Evolutionary conservation across 2,113 vertebrate genomes (phyloP).

Genomic region (Peromyscus maniculatus): DNA sequence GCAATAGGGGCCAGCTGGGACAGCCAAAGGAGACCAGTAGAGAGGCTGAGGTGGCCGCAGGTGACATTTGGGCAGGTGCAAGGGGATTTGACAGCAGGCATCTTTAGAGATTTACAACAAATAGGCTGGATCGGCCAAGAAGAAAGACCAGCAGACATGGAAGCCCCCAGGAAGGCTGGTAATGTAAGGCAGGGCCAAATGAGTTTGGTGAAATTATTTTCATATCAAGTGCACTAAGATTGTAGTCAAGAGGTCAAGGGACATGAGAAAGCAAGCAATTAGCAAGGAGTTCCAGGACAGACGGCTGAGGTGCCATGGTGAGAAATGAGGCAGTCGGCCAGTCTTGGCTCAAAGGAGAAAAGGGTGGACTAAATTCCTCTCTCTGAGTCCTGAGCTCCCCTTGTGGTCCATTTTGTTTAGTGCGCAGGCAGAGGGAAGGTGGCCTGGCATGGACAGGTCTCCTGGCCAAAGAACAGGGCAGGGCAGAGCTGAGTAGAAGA

Average conservation of each 20-base stretch:
- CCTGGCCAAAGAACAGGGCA: not conserved
- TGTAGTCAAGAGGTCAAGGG: not conserved
- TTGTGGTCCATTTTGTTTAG: accelerated
- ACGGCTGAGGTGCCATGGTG: accelerated
- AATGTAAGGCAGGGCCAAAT: not conserved
- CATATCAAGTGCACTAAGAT: not conserved
- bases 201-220: not conserved
- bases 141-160: not conserved
- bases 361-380: too few relatives aligned
- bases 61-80: not conserved
- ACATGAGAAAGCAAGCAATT: not conserved
- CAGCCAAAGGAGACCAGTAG: not conserved
- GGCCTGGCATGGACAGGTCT: not conserved
- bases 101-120: not conserved
- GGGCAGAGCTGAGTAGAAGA: not conserved
- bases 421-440: not conserved
- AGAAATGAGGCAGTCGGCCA: not conserved
- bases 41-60: not conserved
- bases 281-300: not conserved
- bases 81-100: not conserved
- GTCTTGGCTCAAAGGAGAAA: not conserved
- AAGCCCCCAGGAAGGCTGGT: not conserved
- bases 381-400: not conserved
- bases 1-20: not conserved
- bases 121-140: not conserved